phyloP scores from a whole-genome alignment of 1,140 invertebrate species.

The Ericerus pela region DNA sequence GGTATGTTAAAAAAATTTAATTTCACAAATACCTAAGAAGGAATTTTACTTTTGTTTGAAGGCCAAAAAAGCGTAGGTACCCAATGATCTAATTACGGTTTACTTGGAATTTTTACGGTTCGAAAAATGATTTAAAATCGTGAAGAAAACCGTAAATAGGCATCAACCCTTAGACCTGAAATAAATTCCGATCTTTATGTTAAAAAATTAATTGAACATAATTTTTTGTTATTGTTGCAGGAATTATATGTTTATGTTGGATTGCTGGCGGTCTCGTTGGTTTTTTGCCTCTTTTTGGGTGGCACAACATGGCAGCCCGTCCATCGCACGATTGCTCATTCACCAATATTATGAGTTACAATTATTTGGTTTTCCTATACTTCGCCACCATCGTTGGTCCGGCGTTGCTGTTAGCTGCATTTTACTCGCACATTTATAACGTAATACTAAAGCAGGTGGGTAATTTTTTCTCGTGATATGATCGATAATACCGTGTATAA shows the following conservation, averaged over 20 bases:
- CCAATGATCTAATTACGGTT: too few species aligned
- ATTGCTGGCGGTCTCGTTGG: conserved; percentile 61
- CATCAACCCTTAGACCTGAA: too few species aligned
- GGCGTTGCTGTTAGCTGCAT: conserved; percentile 60
- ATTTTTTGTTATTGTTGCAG: conserved; percentile 38
- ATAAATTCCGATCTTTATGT: not conserved
- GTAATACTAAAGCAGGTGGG: conserved; percentile 75
- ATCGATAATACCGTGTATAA: not conserved
- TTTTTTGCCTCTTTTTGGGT: conserved; percentile 70
- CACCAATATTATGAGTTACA: conserved; percentile 70
- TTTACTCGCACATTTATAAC: conserved; percentile 74
- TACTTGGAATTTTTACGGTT: too few species aligned
- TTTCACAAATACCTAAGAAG: too few species aligned
- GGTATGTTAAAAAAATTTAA: too few species aligned
- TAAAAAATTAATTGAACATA: not conserved
- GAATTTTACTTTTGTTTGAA: too few species aligned
- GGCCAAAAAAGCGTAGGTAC: too few species aligned
- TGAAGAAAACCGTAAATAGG: too few species aligned
- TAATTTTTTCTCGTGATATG: conserved; percentile 4
- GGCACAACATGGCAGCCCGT: conserved; percentile 49
- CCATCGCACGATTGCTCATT: conserved; percentile 52
- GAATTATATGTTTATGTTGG: conserved; percentile 74
- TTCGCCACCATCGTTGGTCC: conserved; percentile 78
- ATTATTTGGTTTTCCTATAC: conserved; percentile 75
- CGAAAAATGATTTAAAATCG: too few species aligned